These are phyloP conservation scores for Meghimatium bilineatum DNA, from an alignment of 2,888 invertebrate genomes.

Conservation along the genomic window DNA sequence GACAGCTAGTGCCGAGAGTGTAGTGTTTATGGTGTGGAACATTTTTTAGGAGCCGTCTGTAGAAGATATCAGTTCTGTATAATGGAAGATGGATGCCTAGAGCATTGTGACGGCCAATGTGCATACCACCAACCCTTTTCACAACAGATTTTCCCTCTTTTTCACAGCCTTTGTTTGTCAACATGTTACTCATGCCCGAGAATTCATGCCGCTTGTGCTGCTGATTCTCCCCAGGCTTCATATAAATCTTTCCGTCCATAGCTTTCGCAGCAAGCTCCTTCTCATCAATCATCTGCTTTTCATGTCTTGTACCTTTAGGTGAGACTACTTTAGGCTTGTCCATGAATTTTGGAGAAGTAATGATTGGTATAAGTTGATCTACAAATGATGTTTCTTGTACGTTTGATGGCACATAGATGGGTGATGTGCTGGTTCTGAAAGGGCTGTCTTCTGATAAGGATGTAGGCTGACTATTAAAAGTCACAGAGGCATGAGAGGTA, in stretches of 20 bases:
- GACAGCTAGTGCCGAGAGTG: slow-evolving; percentile 86
- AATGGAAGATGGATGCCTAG: slow-evolving; percentile 62
- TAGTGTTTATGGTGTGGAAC: slow-evolving; percentile 18
- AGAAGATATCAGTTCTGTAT: slow-evolving; percentile 74
- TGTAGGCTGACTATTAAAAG: slow-evolving; percentile 3
- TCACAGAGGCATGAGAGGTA: neutral
- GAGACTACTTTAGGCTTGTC: neutral
- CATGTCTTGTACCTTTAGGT: neutral
- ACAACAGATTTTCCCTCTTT: slow-evolving; percentile 30
- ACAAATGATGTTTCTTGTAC: neutral
- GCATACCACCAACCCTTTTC: slow-evolving; percentile 30
- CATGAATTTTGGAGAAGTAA: neutral
- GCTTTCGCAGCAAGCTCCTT: neutral
- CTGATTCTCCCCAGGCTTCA: neutral
- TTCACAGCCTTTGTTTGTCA: slow-evolving; percentile 35
- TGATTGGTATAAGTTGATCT: neutral
- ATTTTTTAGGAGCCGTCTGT: slow-evolving; percentile 65
- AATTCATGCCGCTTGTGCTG: slow-evolving; percentile 15
- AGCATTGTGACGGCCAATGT: slow-evolving; percentile 42
- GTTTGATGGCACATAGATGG: neutral
- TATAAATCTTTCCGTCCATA: neutral
- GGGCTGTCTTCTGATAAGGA: slow-evolving; percentile 8
- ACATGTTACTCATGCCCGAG: slow-evolving; percentile 34
- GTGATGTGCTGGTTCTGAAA: neutral
- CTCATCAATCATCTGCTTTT: neutral